Conservation (phyloP, 2,888 invertebrate genomes). For the Danaus chrysippus region DNA sequence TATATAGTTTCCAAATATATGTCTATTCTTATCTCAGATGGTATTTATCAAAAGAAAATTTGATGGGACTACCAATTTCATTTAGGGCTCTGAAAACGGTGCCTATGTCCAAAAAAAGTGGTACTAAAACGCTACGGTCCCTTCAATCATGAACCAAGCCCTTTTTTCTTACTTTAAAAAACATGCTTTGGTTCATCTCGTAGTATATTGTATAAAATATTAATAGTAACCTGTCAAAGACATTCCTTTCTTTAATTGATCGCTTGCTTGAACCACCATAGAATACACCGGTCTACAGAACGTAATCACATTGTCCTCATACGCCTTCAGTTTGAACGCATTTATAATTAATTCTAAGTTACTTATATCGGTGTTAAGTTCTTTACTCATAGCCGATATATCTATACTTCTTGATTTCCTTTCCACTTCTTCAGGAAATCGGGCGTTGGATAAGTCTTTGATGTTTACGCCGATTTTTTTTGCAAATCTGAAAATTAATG, state of each 20-base stretch:
- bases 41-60: too few relatives aligned
- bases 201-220: too few relatives aligned
- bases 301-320: slow-evolving; percentile 85
- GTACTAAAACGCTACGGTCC: too few relatives aligned
- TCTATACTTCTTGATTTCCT: slow-evolving; percentile 45
- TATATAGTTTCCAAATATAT: neutral
- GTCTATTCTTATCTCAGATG: neutral
- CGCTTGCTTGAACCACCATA: slow-evolving; percentile 82
- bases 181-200: too few relatives aligned
- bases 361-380: slow-evolving; percentile 80
- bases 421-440: slow-evolving; percentile 59
- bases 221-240: slow-evolving; percentile 78
- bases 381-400: slow-evolving; percentile 46
- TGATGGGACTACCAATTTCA: too few relatives aligned
- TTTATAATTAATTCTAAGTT: slow-evolving; percentile 85
- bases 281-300: slow-evolving; percentile 87
- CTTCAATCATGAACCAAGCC: too few relatives aligned
- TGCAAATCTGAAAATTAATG: slow-evolving; percentile 53
- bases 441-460: slow-evolving; percentile 59
- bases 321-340: slow-evolving; percentile 83
- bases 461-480: slow-evolving; percentile 63
- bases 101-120: too few relatives aligned
- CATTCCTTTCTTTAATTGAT: slow-evolving; percentile 81
- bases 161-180: too few relatives aligned
- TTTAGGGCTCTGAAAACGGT: too few relatives aligned